Conservation (phyloP, 1,140 invertebrate species). For the Calephelis nemesis region DNA sequence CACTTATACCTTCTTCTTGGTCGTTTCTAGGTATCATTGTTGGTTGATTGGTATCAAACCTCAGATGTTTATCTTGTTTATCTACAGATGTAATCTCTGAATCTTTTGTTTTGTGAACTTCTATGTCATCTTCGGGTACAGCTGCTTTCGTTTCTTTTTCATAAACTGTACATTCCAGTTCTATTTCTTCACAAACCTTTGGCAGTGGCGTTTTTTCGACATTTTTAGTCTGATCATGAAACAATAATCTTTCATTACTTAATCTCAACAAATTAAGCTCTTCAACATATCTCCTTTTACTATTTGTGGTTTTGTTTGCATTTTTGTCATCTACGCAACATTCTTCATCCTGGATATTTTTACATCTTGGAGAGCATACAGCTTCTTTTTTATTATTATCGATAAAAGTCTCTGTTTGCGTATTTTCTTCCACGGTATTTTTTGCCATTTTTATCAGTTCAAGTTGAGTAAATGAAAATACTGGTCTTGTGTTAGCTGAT, state of each 20-base stretch:
- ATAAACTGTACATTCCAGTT: slow-evolving; percentile 48
- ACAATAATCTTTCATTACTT: slow-evolving; percentile 25
- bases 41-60: slow-evolving; percentile 46
- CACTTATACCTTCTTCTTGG: slow-evolving; percentile 11
- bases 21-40: slow-evolving; percentile 42
- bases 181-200: slow-evolving; percentile 40
- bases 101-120: neutral
- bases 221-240: slow-evolving; percentile 2
- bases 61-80: slow-evolving; percentile 47
- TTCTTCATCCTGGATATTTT: neutral
- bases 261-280: slow-evolving; percentile 32
- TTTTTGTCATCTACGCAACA: neutral
- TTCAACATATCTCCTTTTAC: slow-evolving; percentile 10
- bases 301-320: neutral
- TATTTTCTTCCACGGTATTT: slow-evolving; percentile 33
- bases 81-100: neutral
- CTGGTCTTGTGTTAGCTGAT: neutral
- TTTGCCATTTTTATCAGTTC: slow-evolving; percentile 44
- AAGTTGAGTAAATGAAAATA: slow-evolving; percentile 51
- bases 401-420: slow-evolving; percentile 58
- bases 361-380: neutral
- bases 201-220: neutral
- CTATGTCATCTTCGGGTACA: slow-evolving; percentile 23
- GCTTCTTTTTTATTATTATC: slow-evolving; percentile 14
- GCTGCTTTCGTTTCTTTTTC: slow-evolving; percentile 28